Evolutionary conservation across 2,888 invertebrate species (phyloP), one percentile per base, ranked within the genome.

Genomic region (Himalopsyche japonica): DNA sequence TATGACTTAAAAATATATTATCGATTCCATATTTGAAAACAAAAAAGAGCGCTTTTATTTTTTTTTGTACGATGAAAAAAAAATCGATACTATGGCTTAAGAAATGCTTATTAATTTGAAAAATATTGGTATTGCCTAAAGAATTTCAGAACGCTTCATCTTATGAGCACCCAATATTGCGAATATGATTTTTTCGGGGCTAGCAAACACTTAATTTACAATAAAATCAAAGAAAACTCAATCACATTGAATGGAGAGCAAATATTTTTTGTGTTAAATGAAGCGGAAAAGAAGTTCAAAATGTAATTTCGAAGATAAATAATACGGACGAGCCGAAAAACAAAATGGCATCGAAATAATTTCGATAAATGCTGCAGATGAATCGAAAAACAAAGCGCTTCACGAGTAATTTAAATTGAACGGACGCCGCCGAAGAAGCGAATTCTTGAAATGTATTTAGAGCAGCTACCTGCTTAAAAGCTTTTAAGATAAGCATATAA

Each of bases 211-310:
- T 80, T 80, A 80, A 80, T 80, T 80, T 57, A 18, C 24, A 80
- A 82, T 76, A 57, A 49, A 82, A 82, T 77, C 82, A 82, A 82
- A 82, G 82, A 32, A 49, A 83, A 79, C 83, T 83, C 83, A 84
- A 83, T 85, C 85, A 70, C 48, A 81, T 49, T 37, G 15, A 85
- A 85, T 81, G 80, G 80, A 82, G 83, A 64, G 82, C 34, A 86
- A 86, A 86, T 84, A 86, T 85, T 86, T 86, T 84, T 80, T 32
- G 79, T 79, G 85, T 82, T 84, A 81, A 86, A 86, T 86, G 86
- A 86, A 86, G 82, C 85, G 85, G 43, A 79, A 84, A 86, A 85
- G 83, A 82, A 81, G 80, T 80, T 82, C 12, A 32, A 76, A 82
- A 81, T 81, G 84, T 83, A 86, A 86, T 86, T 84, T 77, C 81